Evolutionary conservation across 2,797 vertebrate species (phyloP).

Genomic region (Lindbergichthys nudifrons): DNA sequence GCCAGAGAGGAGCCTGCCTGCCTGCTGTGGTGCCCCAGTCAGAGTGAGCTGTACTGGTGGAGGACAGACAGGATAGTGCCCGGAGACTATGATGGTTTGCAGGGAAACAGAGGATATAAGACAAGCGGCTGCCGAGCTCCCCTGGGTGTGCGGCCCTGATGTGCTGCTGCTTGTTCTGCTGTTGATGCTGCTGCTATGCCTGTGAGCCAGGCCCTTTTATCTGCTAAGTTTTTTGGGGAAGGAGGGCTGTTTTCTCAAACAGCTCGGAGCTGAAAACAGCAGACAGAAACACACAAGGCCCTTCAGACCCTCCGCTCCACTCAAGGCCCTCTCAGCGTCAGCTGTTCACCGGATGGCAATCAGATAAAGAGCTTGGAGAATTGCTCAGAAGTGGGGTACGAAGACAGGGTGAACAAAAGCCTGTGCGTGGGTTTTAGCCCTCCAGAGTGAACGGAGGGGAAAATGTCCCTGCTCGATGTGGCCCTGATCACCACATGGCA

Average conservation of each 20-base stretch:
- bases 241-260: conserved; percentile 82
- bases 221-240: conserved; percentile 82
- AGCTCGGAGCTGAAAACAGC: conserved; percentile 88
- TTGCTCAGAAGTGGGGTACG: conserved; percentile 78
- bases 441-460: conserved; percentile 62
- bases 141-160: conserved; percentile 73
- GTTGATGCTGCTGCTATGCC: conserved; percentile 73
- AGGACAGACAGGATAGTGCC: conserved; percentile 74
- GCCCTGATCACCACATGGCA: conserved; percentile 79
- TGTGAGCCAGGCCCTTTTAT: conserved; percentile 87
- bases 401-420: conserved; percentile 82
- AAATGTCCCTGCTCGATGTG: conserved; percentile 77
- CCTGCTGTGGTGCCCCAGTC: conserved; percentile 62
- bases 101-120: conserved; percentile 70
- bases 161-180: conserved; percentile 72
- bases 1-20: conserved; percentile 72
- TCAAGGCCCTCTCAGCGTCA: conserved; percentile 87
- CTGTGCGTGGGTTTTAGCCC: conserved; percentile 79
- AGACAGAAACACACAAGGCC: conserved; percentile 87
- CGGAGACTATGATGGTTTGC: conserved; percentile 70
- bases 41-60: conserved; percentile 73
- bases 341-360: conserved; percentile 89
- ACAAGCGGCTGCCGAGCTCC: conserved; percentile 71
- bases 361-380: conserved; percentile 88
- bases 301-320: conserved; percentile 84